phyloP scores from a whole-genome alignment of 37 sponge, comb jelly and placozoan species.

The Ephydatia muelleri region DNA sequence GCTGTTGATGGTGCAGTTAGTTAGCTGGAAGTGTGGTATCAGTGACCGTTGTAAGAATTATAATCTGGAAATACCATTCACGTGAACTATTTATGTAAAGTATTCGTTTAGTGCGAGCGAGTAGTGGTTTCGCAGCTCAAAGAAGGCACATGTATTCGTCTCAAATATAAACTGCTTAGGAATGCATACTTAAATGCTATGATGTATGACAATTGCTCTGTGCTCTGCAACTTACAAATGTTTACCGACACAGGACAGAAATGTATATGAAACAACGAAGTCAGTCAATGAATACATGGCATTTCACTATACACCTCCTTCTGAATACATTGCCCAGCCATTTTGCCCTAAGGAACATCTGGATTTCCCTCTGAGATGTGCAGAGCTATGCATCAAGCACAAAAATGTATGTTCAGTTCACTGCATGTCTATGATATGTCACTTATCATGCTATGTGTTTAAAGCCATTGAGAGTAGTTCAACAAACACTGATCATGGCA shows the following conservation, averaged over 20 bases:
- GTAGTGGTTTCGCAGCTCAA: no score
- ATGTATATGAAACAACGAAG: constrained; percentile 55
- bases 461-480: not conserved
- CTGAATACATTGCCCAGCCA: constrained; percentile 54
- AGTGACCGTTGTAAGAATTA: no score
- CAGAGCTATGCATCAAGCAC: constrained; percentile 72
- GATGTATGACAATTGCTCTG: no score
- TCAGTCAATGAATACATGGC: constrained; percentile 79
- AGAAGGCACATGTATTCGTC: no score
- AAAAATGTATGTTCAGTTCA: constrained; percentile 36
- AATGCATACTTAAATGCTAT: no score
- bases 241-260: not conserved
- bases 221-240: no score
- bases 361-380: constrained; percentile 82
- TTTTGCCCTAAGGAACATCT: constrained; percentile 55
- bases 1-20: no score
- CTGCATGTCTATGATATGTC: not conserved
- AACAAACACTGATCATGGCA: not conserved
- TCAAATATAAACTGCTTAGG: no score
- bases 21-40: no score
- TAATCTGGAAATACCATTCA: no score
- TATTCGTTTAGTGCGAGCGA: no score
- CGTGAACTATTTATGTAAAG: no score
- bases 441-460: not conserved
- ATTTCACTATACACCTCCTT: constrained; percentile 67